A percentile compares a stretch with the other conserved stretches of the same genome.
These are phyloP conservation scores for Neelides sp. DNA, from an alignment of 1,140 invertebrate species.

Conservation along the genomic window DNA sequence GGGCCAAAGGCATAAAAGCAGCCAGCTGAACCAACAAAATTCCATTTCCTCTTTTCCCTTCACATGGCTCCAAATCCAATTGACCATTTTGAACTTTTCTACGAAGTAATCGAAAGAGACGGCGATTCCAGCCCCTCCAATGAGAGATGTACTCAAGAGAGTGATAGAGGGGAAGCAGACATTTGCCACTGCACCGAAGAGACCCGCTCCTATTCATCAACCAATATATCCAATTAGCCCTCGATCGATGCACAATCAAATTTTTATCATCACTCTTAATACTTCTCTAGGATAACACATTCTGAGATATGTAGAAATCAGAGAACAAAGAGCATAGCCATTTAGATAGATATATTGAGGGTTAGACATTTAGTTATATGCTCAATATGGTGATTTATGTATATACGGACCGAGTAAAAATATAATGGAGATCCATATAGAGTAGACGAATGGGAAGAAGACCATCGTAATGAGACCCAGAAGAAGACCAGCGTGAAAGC, in stretches of 20 bases:
- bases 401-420: conserved; percentile 51
- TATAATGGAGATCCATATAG: conserved; percentile 51
- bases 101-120: conserved; percentile 62
- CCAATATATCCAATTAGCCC: conserved; percentile 35
- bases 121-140: conserved; percentile 56
- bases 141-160: conserved; percentile 17
- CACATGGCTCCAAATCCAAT: conserved; percentile 52
- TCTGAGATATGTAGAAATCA: too few relatives aligned
- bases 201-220: conserved; percentile 19
- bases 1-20: conserved; percentile 60
- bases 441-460: conserved; percentile 32
- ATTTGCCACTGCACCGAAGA: conserved; percentile 26
- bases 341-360: too few relatives aligned
- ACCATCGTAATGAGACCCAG: conserved; percentile 47
- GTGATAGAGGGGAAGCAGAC: conserved; percentile 25
- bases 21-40: conserved; percentile 59
- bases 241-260: too few relatives aligned
- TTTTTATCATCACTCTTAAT: too few relatives aligned
- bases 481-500: conserved; percentile 63
- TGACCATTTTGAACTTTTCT: conserved; percentile 53
- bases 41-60: conserved; percentile 21
- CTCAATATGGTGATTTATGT: too few relatives aligned
- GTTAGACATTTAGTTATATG: too few relatives aligned
- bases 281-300: too few relatives aligned
- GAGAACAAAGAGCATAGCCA: too few relatives aligned